A percentile compares a stretch with the other conserved stretches of the same genome.
phyloP scores from a whole-genome alignment of 2,888 invertebrate genomes.

The Hyposoter didymator region DNA sequence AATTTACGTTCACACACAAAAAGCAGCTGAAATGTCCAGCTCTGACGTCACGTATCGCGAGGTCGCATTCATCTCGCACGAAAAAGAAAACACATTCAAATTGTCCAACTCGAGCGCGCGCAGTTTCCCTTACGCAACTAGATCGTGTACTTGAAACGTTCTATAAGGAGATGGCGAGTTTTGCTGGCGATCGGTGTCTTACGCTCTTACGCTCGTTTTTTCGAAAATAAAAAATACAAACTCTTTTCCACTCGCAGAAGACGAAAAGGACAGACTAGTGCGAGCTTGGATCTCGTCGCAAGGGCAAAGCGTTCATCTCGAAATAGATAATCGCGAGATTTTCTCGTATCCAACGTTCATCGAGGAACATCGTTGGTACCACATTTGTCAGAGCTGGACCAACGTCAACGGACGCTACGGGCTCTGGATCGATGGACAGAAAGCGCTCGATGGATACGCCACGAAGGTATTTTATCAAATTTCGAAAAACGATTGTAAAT shows the following conservation, averaged over 20 bases:
- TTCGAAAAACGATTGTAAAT: not conserved
- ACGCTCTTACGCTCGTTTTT: not conserved
- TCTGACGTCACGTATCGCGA: conserved; percentile 34
- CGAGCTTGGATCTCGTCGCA: conserved; percentile 87
- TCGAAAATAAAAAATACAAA: not conserved
- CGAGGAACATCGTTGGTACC: conserved; percentile 86
- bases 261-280: conserved; percentile 85
- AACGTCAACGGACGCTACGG: conserved; percentile 87
- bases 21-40: not conserved
- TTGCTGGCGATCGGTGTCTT: conserved; percentile 5
- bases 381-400: conserved; percentile 89
- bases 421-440: conserved; percentile 87
- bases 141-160: conserved; percentile 1
- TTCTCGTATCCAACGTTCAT: conserved; percentile 79
- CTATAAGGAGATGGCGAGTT: conserved; percentile 24
- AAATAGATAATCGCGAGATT: conserved; percentile 86
- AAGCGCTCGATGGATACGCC: conserved; percentile 83
- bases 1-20: not conserved
- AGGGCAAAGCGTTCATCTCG: conserved; percentile 86
- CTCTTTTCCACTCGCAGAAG: conserved; percentile 82
- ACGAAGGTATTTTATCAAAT: conserved; percentile 78
- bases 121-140: conserved; percentile 39
- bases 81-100: conserved; percentile 20
- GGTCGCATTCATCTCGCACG: conserved; percentile 15
- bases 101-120: not conserved